These are phyloP conservation scores for Mactra quadrangularis DNA, from an alignment of 1,140 invertebrate genomes.

Conservation along the genomic window DNA sequence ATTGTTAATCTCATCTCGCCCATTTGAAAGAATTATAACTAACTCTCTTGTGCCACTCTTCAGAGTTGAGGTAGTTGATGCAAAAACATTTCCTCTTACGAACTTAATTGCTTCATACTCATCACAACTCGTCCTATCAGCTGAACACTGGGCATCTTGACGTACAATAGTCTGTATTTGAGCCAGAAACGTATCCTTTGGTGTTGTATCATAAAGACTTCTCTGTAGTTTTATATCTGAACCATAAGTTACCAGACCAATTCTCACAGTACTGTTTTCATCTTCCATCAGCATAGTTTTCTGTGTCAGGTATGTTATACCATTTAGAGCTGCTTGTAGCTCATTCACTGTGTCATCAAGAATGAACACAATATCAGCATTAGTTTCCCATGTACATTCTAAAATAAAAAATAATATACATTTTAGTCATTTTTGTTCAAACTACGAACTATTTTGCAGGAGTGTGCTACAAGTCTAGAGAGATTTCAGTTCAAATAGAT, in stretches of 20 bases:
- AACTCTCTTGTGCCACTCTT: not conserved
- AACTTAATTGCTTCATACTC: not conserved
- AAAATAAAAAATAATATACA: not conserved
- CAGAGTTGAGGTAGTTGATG: not conserved
- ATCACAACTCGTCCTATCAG: not conserved
- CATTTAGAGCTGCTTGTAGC: constrained; percentile 10
- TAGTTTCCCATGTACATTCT: constrained; percentile 18
- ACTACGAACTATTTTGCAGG: no score
- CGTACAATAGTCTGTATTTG: not conserved
- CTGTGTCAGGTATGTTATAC: constrained; percentile 3
- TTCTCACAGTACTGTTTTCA: constrained; percentile 1
- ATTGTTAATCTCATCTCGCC: not conserved
- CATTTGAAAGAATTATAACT: constrained; percentile 21
- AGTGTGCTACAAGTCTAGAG: no score
- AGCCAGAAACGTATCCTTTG: not conserved
- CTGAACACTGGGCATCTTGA: not conserved
- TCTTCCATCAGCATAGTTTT: constrained; percentile 7
- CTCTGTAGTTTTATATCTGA: not conserved
- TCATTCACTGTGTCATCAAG: not conserved
- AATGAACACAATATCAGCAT: constrained; percentile 1
- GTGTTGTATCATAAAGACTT: not conserved
- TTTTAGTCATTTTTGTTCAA: no score
- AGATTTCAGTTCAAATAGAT: no score
- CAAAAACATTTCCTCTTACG: not conserved
- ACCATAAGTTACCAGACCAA: constrained; percentile 16